Evolutionary conservation across 2,888 invertebrate species (phyloP), one percentile per base, ranked within the genome.

Genomic region (Dysmachus trigonus): DNA sequence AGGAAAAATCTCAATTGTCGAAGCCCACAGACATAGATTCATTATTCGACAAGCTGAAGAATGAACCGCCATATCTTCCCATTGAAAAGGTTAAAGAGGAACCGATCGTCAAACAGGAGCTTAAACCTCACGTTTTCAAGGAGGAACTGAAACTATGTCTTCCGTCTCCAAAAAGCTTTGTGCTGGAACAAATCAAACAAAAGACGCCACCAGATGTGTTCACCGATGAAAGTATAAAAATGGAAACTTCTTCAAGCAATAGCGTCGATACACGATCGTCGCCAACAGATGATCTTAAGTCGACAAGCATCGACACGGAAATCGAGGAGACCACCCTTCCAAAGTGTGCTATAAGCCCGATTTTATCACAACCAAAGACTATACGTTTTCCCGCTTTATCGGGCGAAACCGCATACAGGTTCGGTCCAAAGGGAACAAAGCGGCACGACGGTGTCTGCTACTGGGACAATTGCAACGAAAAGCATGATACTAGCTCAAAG

Each of bases 391-490:
- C 97, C 0, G 95, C 94, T 13, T 93, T 91, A 88, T 91, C 91
- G 41, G 90, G 91, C 84, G 89, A 89, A 71, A 89, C 89, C 18
- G 90, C 90, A 71, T 90, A 92, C 18, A 89, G 91, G 89, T 84
- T 93, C 91, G 91, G 91, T 2, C 89, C 89, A 18, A 92, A 92
- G 86, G 89, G 93, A 90, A 91, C 89, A n/a, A 92, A 91, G 87
- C 88, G 91, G 0, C 91, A 91, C 81, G 93, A 94, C 81, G 93
- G 93, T 76, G 92, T 95, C 87, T 97, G 97, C 90, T 94, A 95
- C 88, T 97, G 97, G 97, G 95, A 95, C 91, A 95, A 96, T 90
- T 97, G 97, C 92, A 95, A 94, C 89, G 94, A 94, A 89, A 95
- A 95, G 90, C 96, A 96, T 89, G 96, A 96, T 88, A 95, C 95